Conservation (phyloP, 1,140 invertebrate genomes). For the Magallana ariakensis region DNA sequence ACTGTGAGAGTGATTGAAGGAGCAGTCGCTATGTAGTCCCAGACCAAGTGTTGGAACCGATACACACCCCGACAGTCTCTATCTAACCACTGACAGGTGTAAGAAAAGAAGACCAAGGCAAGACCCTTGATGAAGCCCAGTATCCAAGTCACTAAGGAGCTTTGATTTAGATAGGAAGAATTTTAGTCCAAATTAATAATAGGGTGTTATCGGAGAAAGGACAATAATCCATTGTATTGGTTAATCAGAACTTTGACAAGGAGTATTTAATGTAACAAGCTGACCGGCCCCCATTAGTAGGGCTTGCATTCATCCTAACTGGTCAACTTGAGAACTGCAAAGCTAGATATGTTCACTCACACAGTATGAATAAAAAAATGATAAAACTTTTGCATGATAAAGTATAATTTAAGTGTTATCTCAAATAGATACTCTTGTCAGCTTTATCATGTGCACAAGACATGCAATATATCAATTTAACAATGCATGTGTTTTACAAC, state of each 20-base stretch:
- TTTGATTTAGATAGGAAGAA: slow-evolving; percentile 29
- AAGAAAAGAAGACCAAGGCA: neutral
- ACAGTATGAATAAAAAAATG: too few relatives aligned
- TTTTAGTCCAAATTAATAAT: slow-evolving; percentile 8
- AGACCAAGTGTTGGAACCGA: neutral
- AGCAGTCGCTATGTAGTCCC: neutral
- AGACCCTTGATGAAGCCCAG: neutral
- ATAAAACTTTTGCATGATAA: too few relatives aligned
- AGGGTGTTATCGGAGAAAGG: neutral
- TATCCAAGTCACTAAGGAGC: slow-evolving; percentile 19
- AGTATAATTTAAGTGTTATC: too few relatives aligned
- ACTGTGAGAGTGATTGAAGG: slow-evolving; percentile 5
- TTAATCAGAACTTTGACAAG: slow-evolving; percentile 30
- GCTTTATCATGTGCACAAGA: neutral
- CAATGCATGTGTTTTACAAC: too few relatives aligned
- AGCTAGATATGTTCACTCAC: too few relatives aligned
- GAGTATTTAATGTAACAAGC: neutral
- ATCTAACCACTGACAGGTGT: neutral
- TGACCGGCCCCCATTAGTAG: neutral
- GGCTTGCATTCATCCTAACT: neutral
- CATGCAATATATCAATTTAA: neutral
- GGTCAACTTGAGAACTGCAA: too few relatives aligned
- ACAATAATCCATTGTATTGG: slow-evolving; percentile 26
- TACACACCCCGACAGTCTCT: neutral
- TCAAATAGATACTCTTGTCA: too few relatives aligned